Conservation (phyloP, 2,888 invertebrate genomes). For the Torymus aiolomorphi region DNA sequence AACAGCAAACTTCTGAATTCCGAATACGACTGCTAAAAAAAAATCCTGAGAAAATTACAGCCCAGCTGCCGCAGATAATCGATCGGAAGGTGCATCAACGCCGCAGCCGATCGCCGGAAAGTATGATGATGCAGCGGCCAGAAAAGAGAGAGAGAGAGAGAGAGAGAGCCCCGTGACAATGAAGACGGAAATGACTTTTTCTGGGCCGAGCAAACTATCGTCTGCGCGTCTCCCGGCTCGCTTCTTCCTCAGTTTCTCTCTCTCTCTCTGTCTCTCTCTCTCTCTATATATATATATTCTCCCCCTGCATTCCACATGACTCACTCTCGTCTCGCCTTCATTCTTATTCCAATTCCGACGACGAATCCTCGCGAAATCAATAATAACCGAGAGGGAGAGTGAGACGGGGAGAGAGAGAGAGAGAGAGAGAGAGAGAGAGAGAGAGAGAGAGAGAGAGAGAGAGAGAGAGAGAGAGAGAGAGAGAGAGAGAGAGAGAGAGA, state of each 20-base stretch:
- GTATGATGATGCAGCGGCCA: conserved; percentile 20
- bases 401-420: not conserved
- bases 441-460: not conserved
- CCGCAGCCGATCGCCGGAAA: conserved; percentile 27
- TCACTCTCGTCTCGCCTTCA: conserved; percentile 4
- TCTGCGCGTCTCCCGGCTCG: not conserved
- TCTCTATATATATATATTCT: not conserved
- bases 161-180: conserved; percentile 8
- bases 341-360: conserved; percentile 22
- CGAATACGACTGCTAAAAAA: too few species aligned
- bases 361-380: conserved; percentile 1
- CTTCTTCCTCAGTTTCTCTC: not conserved
- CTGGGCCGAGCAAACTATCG: conserved; percentile 22
- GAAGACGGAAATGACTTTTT: conserved; percentile 35
- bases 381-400: conserved; percentile 6
- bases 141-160: too few species aligned
- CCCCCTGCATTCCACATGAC: conserved; percentile 13
- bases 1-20: too few species aligned
- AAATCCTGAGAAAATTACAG: conserved; percentile 8
- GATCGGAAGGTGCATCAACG: conserved; percentile 5
- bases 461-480: conserved; percentile 7
- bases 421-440: too few species aligned
- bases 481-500: not conserved
- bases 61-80: conserved; percentile 12
- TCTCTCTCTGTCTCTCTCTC: not conserved